Percentiles rank a stretch among this genome's conserved stretches.
phyloP scores from a whole-genome alignment of 2,888 invertebrate species.

The Hyppa rectilinea region DNA sequence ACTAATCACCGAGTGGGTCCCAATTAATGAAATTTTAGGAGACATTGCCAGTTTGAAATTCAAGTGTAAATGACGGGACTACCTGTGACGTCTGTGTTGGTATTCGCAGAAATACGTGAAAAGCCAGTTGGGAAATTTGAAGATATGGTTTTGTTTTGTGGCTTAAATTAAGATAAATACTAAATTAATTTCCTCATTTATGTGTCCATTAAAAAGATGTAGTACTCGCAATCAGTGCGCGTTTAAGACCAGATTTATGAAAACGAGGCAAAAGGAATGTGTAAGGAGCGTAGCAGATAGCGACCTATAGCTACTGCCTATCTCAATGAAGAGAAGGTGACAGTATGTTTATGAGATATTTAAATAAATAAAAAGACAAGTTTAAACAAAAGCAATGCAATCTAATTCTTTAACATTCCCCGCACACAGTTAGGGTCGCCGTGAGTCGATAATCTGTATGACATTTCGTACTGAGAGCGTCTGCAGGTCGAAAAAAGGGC shows the following conservation, averaged over 20 bases:
- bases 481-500: constrained; percentile 81
- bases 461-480: constrained; percentile 81
- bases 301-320: too few species aligned
- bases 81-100: constrained; percentile 4
- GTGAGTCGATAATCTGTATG: constrained; percentile 81
- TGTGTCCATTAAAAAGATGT: background rate
- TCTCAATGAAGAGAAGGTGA: too few species aligned
- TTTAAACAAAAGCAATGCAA: constrained; percentile 58
- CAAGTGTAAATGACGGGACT: background rate
- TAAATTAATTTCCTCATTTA: background rate
- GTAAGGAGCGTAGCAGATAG: too few species aligned
- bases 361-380: constrained; percentile 9
- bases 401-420: constrained; percentile 75
- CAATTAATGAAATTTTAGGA: background rate
- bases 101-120: background rate
- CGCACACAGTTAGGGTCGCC: constrained; percentile 75
- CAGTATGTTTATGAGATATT: too few species aligned
- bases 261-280: too few species aligned
- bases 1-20: background rate
- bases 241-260: too few species aligned
- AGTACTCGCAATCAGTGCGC: too few species aligned
- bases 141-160: background rate
- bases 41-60: background rate
- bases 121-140: background rate
- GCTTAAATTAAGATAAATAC: background rate